A percentile compares a stretch with the other conserved stretches of the same genome.
Conservation (phyloP, 2,888 invertebrate species). For the Chrysopilus asiliformis region DNA sequence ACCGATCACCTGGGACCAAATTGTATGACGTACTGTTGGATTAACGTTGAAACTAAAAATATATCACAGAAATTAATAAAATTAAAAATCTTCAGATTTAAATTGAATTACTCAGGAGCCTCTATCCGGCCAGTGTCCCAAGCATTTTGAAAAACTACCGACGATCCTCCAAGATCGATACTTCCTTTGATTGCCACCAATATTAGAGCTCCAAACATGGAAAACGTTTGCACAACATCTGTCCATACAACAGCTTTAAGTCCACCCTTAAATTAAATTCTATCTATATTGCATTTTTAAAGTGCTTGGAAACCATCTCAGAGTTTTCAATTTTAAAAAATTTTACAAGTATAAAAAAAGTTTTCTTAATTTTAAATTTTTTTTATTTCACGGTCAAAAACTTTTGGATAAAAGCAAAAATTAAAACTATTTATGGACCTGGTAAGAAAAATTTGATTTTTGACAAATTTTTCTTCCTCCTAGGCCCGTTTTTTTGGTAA, state of each 20-base stretch:
- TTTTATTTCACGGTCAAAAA: too few species aligned
- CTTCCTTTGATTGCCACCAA: slow-evolving; percentile 64
- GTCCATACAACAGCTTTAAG: slow-evolving; percentile 66
- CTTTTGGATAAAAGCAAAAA: too few species aligned
- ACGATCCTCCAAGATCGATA: slow-evolving; percentile 54
- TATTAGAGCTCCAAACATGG: slow-evolving; percentile 63
- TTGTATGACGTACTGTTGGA: slow-evolving; percentile 65
- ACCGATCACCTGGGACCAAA: slow-evolving; percentile 69
- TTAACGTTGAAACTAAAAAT: slow-evolving; percentile 59
- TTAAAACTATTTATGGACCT: too few species aligned
- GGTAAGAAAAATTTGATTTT: too few species aligned
- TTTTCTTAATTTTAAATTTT: too few species aligned
- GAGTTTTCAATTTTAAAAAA: too few species aligned
- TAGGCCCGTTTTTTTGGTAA: too few species aligned
- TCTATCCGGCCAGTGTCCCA: slow-evolving; percentile 57
- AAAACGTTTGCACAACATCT: slow-evolving; percentile 64
- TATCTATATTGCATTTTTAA: not conserved
- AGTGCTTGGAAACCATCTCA: too few species aligned
- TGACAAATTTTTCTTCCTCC: too few species aligned
- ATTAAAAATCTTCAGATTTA: not conserved
- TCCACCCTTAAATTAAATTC: slow-evolving; percentile 45
- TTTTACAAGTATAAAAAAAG: too few species aligned
- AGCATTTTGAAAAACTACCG: slow-evolving; percentile 50
- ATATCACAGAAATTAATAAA: not conserved
- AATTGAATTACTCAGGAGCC: slow-evolving; percentile 46